Evolutionary conservation across 2,888 invertebrate species (phyloP).

Genomic region (Acanthosepion esculentum): DNA sequence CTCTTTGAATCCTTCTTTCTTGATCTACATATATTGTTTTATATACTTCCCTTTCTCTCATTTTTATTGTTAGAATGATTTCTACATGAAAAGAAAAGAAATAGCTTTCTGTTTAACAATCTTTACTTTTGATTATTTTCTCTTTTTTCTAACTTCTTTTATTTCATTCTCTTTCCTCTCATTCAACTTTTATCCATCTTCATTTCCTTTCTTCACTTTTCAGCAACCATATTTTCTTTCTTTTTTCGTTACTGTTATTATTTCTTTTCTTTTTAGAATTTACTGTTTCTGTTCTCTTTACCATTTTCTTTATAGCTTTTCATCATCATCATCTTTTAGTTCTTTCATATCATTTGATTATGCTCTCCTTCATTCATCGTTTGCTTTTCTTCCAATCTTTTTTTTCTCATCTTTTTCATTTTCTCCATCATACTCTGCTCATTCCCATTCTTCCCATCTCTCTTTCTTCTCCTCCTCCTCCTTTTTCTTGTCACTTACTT

Average conservation of each 20-base stretch:
- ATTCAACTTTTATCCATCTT: not conserved
- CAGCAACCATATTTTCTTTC: not conserved
- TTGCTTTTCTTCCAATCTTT: not conserved
- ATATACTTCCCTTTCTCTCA: too few relatives aligned
- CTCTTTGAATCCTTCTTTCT: too few relatives aligned
- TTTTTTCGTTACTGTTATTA: not conserved
- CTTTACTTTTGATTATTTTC: too few relatives aligned
- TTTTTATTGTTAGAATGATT: too few relatives aligned
- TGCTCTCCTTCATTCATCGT: not conserved
- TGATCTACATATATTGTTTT: too few relatives aligned
- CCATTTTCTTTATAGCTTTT: not conserved
- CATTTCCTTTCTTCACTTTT: not conserved
- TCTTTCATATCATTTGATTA: too few relatives aligned
- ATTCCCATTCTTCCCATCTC: not conserved
- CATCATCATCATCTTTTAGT: too few relatives aligned
- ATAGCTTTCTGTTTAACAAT: too few relatives aligned
- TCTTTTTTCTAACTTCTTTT: too few relatives aligned
- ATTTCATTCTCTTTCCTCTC: too few relatives aligned
- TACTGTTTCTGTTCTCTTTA: not conserved
- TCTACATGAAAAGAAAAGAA: too few relatives aligned
- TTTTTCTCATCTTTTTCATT: not conserved
- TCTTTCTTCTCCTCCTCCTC: not conserved
- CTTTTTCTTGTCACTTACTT: not conserved
- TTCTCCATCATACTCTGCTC: not conserved
- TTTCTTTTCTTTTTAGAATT: not conserved